Evolutionary conservation across 30 jellyfish, hydroid and myxozoan species (phyloP), one percentile per base, ranked within the genome.

Genomic region (Haliclystus octoradiatus): DNA sequence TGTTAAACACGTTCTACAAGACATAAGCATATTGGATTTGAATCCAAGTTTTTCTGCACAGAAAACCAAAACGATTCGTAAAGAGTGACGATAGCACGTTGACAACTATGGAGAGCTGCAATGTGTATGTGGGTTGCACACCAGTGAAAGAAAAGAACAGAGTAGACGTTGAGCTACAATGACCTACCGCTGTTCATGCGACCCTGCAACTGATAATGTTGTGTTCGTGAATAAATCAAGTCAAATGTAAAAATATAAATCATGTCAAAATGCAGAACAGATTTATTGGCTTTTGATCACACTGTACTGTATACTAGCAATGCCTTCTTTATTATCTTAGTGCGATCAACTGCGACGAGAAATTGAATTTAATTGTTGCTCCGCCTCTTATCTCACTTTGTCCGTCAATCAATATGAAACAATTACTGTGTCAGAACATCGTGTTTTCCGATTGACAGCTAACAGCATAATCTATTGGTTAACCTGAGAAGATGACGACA

Each of bases 391-490:
- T 40, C 26, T 75, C 76, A 75, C 86, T 75, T 75, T 34, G 27
- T 66, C 70, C 61, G 64, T 77, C 90, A 77, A 77, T 77, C 90
- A 77, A 65, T 53, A 4, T 65, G 63, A n/a, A 66, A 76, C 88
- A 76, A 77, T 66, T 68, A 49, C 90, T 52, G 79, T 31, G 67
- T 33, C 75, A 40, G 57, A 5, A 19, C 57, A 40, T 5, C 57
- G 57, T 19, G 19, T 19, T 9, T 40, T 40, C 14, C 19, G 57
- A 40, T 9, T 40, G 57, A 40, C 57, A 40, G 57, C 19, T 19
- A 19, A 5, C 57, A 5, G 57, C 9, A 19, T 40, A 5, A 9
- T 40, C 57, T 19, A 40, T 40, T 40, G 57, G 57, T 19, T 40
- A 19, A 9, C 57, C 19, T 40, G 57, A 40, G 19, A 40, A 40